A percentile compares a stretch with the other conserved stretches of the same genome.
These are phyloP conservation scores for Zelleria hepariella DNA, from an alignment of 2,888 invertebrate species.

Conservation along the genomic window DNA sequence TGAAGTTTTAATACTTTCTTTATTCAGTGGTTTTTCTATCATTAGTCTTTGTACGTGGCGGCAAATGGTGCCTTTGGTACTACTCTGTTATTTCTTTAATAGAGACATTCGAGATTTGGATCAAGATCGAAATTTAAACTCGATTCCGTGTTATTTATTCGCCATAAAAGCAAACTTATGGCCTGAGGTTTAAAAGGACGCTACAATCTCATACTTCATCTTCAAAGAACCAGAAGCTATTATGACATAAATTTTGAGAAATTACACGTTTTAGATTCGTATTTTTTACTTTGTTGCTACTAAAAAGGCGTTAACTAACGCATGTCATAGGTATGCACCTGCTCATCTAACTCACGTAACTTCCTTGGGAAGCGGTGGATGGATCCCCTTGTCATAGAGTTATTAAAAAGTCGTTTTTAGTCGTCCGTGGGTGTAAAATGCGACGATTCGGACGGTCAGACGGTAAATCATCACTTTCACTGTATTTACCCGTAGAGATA, in stretches of 20 bases:
- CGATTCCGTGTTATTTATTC: not conserved
- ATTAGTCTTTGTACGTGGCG: not conserved
- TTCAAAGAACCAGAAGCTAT: not conserved
- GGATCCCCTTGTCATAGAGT: constrained; percentile 14
- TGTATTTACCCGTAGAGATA: constrained; percentile 22
- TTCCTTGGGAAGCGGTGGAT: not conserved
- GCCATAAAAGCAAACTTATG: constrained; percentile 4
- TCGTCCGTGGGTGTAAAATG: constrained; percentile 22
- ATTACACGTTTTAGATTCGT: not conserved
- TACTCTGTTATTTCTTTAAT: constrained; percentile 28
- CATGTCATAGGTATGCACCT: not conserved
- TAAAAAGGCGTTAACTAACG: not conserved
- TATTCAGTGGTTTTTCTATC: not conserved
- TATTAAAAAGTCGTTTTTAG: constrained; percentile 41
- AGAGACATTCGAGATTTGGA: constrained; percentile 33
- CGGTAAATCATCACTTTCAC: constrained; percentile 46
- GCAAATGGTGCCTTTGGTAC: constrained; percentile 11
- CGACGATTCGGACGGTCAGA: constrained; percentile 20
- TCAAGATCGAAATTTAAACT: constrained; percentile 13
- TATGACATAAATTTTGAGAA: not conserved
- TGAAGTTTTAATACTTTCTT: not conserved
- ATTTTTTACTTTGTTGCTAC: not conserved
- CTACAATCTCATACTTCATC: not conserved
- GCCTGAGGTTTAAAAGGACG: not conserved
- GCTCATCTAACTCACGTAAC: not conserved